phyloP scores from a whole-genome alignment of 1,140 invertebrate genomes.

The Temnothorax longispinosus region DNA sequence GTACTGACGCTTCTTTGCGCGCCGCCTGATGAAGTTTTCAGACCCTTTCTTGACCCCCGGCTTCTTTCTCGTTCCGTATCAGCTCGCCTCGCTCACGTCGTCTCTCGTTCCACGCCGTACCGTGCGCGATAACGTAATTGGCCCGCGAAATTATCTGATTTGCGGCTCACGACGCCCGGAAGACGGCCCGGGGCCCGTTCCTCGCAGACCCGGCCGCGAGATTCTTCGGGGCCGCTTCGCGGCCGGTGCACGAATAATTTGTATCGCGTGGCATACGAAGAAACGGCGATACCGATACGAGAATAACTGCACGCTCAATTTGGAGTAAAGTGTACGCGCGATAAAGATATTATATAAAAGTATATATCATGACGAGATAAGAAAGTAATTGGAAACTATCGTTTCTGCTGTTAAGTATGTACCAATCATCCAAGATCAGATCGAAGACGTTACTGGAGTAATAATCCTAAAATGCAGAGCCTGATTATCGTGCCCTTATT shows the following conservation, averaged over 20 bases:
- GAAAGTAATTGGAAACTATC: background rate
- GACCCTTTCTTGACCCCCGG: background rate
- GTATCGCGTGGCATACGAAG: constrained; percentile 36
- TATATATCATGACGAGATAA: constrained; percentile 38
- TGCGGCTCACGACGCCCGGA: constrained; percentile 64
- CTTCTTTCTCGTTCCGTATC: background rate
- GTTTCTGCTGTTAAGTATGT: background rate
- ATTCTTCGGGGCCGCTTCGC: background rate
- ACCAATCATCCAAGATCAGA: constrained; percentile 1
- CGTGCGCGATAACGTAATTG: constrained; percentile 75
- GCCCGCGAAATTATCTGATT: constrained; percentile 77
- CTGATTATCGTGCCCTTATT: constrained; percentile 7
- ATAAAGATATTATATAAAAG: constrained; percentile 45
- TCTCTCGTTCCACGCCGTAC: background rate
- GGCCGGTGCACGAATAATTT: constrained; percentile 53
- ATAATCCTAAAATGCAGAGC: constrained; percentile 10
- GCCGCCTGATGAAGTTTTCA: constrained; percentile 61
- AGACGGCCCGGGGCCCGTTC: constrained; percentile 13
- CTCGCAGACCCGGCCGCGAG: background rate
- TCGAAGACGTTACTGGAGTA: background rate
- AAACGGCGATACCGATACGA: constrained; percentile 24
- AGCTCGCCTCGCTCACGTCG: background rate
- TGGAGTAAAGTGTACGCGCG: background rate
- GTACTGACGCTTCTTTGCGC: constrained; percentile 34
- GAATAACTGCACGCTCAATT: constrained; percentile 4